Base-by-base conservation (phyloP, 2,888 invertebrate species). In the Dolichomitus sp. region DNA sequence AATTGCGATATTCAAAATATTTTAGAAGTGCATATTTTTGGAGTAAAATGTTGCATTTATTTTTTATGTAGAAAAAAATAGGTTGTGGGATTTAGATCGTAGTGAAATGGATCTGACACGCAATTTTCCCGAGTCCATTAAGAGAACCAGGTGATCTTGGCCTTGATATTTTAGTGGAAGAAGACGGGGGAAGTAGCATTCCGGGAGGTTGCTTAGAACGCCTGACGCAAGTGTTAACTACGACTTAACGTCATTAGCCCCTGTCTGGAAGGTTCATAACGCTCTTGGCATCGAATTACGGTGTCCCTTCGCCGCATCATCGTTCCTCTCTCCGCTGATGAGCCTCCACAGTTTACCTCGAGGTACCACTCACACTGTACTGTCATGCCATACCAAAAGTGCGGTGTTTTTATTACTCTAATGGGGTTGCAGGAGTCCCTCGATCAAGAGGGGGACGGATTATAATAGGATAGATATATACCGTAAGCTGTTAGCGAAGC, bases 191-290 rank as follows among this genome's bases (percentile, higher is more conserved):
- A 14, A 14, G 74, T 66, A 73, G 80, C 76, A 73, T 65, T 50
- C 57, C 65, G 59, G 50, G 65, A 75, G 78, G 54, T 70, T 78
- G 42, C 50, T 50, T 19, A 23, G 69, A 0, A 37, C 54, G 27
- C 37, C 75, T 63, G 86, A 84, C 85, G 87, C 80, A 85, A 87
- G 87, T 86, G 87, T 87, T 90, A 90, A 91, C 87, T 89, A 88
- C 86, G 84, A 84, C 87, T 87, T 91, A 91, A 91, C 85, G 85
- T 88, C 84, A 86, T 91, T 91, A 91, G 87, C 85, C 86, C 86
- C 88, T 90, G 91, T 91, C 90, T 91, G 89, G 89, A 86, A 88
- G 91, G 89, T 90, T 90, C 88, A 87, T 88, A 90, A 91, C 90
- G 90, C 89, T 88, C 80, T 73, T 87, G 88, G 85, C 87, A 87